Conservation (phyloP, 2,797 vertebrate species). For the Bovichtus diacanthus region DNA sequence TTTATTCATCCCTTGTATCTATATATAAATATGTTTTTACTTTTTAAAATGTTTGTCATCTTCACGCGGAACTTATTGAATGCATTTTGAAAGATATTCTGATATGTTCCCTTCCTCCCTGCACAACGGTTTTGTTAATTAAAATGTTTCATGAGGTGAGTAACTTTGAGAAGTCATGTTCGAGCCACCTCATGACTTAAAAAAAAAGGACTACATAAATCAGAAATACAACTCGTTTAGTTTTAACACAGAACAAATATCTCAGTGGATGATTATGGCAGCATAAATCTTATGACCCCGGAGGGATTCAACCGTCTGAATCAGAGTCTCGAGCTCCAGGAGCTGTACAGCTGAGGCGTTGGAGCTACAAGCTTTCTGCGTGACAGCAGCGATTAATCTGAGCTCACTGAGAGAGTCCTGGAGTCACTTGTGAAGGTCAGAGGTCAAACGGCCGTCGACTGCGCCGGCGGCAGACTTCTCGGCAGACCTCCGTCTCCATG, state of each 20-base stretch:
- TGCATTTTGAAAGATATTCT: not conserved
- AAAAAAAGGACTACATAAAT: not conserved
- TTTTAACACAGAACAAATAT: not conserved
- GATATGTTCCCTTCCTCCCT: not conserved
- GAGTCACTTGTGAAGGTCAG: slow-evolving; percentile 52
- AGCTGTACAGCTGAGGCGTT: not conserved
- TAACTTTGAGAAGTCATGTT: too few relatives aligned
- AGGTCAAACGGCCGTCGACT: slow-evolving; percentile 68
- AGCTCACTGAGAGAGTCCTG: slow-evolving; percentile 16
- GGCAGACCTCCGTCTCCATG: slow-evolving; percentile 56
- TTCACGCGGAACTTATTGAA: not conserved
- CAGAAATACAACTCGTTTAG: not conserved
- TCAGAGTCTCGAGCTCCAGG: not conserved
- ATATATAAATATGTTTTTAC: not conserved
- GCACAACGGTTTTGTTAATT: not conserved
- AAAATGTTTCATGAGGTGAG: not conserved
- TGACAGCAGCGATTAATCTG: slow-evolving; percentile 60
- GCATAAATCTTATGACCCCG: not conserved
- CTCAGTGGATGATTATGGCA: not conserved
- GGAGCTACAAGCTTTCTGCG: not conserved
- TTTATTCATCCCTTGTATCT: not conserved
- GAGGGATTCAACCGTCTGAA: not conserved
- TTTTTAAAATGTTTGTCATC: too few relatives aligned
- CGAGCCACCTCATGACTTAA: not conserved
- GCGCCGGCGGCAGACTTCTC: slow-evolving; percentile 59